These are phyloP conservation scores for Seladonia tumulorum DNA, from an alignment of 2,888 invertebrate species.

Conservation along the genomic window DNA sequence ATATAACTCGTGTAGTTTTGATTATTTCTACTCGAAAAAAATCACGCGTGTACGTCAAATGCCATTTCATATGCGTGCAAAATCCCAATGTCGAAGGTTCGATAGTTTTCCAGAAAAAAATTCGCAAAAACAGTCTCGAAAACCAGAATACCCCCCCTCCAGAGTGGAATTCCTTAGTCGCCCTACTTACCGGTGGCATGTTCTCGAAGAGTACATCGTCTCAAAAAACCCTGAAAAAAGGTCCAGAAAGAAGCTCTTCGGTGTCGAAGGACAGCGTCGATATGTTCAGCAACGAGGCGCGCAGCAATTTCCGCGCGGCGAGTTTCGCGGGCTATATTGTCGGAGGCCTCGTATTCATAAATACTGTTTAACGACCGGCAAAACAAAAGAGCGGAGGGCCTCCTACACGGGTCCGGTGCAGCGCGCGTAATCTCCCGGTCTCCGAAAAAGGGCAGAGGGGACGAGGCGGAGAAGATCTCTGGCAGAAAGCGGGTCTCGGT, in stretches of 20 bases:
- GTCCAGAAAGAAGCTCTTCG: not conserved
- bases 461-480: not conserved
- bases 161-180: no score
- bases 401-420: not conserved
- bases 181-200: not conserved
- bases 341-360: not conserved
- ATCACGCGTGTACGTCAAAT: no score
- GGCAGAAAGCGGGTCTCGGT: slow-evolving; percentile 30
- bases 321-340: not conserved
- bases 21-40: no score
- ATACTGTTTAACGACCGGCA: slow-evolving; percentile 5
- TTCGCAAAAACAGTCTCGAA: no score
- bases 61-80: no score
- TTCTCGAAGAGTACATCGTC: not conserved
- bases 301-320: not conserved
- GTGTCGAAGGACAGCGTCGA: not conserved
- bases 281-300: not conserved
- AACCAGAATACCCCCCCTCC: no score
- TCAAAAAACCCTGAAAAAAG: not conserved
- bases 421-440: not conserved
- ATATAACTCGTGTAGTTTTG: no score
- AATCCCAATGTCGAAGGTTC: no score
- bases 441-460: slow-evolving; percentile 27
- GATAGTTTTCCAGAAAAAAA: no score
- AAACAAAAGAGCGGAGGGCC: not conserved